Evolutionary conservation across 1,140 invertebrate species (phyloP).

Genomic region (Dryas iulia): DNA sequence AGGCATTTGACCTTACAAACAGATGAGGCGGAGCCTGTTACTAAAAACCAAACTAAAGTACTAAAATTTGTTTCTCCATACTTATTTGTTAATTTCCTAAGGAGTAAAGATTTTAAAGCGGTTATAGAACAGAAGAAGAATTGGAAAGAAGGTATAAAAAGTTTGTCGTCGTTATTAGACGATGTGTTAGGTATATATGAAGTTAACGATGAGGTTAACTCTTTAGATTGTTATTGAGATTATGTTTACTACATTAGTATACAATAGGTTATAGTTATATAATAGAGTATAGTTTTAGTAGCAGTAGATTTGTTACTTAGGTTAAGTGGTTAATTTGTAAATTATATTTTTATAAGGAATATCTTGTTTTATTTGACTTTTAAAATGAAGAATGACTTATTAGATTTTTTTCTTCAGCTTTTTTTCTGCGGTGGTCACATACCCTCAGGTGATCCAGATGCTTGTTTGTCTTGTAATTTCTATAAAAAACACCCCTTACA

Average conservation of each 20-base stretch:
- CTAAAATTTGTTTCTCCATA: slow-evolving; percentile 57
- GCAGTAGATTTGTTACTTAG: neutral
- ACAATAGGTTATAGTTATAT: slow-evolving; percentile 4
- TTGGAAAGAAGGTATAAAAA: slow-evolving; percentile 70
- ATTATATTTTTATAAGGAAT: neutral
- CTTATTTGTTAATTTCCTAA: slow-evolving; percentile 53
- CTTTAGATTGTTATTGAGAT: slow-evolving; percentile 69
- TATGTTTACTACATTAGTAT: neutral
- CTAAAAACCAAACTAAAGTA: slow-evolving; percentile 43
- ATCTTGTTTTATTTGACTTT: neutral
- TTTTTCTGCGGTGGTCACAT: too few species aligned
- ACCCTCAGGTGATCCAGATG: too few species aligned
- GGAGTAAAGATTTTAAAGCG: slow-evolving; percentile 55
- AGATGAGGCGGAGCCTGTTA: slow-evolving; percentile 21
- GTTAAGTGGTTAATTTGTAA: slow-evolving; percentile 3
- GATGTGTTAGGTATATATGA: slow-evolving; percentile 70
- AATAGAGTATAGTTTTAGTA: slow-evolving; percentile 1
- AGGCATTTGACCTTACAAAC: slow-evolving; percentile 54
- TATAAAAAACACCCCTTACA: too few species aligned
- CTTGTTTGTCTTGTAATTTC: too few species aligned
- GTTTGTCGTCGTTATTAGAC: slow-evolving; percentile 61
- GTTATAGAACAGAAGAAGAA: slow-evolving; percentile 63
- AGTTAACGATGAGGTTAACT: slow-evolving; percentile 57
- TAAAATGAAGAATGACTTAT: too few species aligned
- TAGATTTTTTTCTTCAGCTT: too few species aligned